phyloP scores from a whole-genome alignment of 2,888 invertebrate genomes.

The Lasius platythorax region DNA sequence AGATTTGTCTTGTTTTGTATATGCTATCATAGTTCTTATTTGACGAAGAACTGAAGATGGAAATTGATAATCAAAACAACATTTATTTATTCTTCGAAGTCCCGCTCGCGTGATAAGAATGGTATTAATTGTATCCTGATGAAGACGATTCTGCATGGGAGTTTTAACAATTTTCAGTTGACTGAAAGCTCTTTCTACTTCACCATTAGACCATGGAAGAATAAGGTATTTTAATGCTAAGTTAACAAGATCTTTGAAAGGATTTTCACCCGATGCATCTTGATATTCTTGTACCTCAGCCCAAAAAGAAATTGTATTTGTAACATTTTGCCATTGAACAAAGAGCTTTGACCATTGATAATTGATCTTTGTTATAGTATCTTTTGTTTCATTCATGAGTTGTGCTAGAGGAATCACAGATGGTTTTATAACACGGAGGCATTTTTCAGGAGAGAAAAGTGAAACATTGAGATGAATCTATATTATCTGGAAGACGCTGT shows the following conservation, averaged over 20 bases:
- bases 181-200: constrained; percentile 1
- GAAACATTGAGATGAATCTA: background rate
- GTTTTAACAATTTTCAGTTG: constrained; percentile 6
- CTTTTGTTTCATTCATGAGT: background rate
- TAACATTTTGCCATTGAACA: constrained; percentile 4
- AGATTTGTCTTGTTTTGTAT: background rate
- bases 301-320: background rate
- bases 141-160: background rate
- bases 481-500: constrained; percentile 10
- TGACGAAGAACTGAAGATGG: background rate
- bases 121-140: background rate
- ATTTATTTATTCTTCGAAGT: background rate
- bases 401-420: background rate
- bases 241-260: background rate
- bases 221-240: constrained; percentile 2
- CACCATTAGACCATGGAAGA: background rate
- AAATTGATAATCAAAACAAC: background rate
- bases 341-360: constrained; percentile 11
- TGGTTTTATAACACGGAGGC: background rate
- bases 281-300: background rate
- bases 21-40: background rate
- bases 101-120: background rate
- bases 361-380: background rate
- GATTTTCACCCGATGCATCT: background rate
- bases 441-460: background rate